phyloP scores from a whole-genome alignment of 2,888 invertebrate genomes.

The Scotopteryx bipunctaria region DNA sequence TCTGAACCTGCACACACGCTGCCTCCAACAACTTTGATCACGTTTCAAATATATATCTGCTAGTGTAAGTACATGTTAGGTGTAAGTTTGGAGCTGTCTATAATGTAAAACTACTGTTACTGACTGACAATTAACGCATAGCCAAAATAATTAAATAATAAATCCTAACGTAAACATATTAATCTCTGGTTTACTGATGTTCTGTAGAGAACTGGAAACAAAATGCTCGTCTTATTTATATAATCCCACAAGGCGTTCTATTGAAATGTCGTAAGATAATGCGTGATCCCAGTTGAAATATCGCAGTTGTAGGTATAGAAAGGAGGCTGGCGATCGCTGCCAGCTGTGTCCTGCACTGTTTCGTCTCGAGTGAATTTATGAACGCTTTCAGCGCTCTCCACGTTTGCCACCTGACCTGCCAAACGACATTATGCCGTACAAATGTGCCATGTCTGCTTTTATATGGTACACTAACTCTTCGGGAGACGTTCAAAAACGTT shows the following conservation, averaged over 20 bases:
- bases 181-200: background rate
- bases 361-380: constrained; percentile 76
- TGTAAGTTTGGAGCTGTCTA: no score
- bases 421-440: constrained; percentile 71
- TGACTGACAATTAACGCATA: no score
- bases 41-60: constrained; percentile 33
- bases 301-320: constrained; percentile 9
- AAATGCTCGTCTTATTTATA: background rate
- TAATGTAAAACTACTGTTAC: no score
- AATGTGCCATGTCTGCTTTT: constrained; percentile 69
- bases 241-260: constrained; percentile 4
- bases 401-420: constrained; percentile 80
- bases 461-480: constrained; percentile 63
- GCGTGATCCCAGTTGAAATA: constrained; percentile 13
- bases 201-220: background rate
- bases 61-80: no score
- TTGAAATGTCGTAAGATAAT: constrained; percentile 18
- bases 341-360: constrained; percentile 71
- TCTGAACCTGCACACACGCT: constrained; percentile 60
- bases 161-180: constrained; percentile 7
- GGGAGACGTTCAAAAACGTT: constrained; percentile 20
- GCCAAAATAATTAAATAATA: no score
- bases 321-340: constrained; percentile 43
- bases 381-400: constrained; percentile 77
- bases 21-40: constrained; percentile 62